Evolutionary conservation across 1,140 invertebrate species (phyloP).

Genomic region (Drosophila erecta): DNA sequence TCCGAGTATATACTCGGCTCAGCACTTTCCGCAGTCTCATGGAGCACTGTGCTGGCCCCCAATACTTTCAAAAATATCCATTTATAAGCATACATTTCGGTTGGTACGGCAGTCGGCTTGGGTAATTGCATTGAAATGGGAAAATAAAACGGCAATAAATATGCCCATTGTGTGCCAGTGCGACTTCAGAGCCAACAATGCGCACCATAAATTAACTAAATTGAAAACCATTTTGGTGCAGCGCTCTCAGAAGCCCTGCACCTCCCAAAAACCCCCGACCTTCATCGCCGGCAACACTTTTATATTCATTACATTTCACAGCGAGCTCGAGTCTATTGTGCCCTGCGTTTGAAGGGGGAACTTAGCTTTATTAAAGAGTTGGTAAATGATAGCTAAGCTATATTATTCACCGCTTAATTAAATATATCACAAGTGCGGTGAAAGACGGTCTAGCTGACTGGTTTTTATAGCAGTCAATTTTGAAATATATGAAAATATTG

Average conservation of each 20-base stretch:
- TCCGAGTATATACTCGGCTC: constrained; percentile 2
- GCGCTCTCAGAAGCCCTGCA: constrained; percentile 18
- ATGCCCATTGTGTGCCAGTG: constrained; percentile 63
- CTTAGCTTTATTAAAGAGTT: constrained; percentile 16
- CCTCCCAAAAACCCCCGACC: neutral
- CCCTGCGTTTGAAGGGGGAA: constrained; percentile 16
- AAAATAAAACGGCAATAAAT: constrained; percentile 78
- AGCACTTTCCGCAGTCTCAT: constrained; percentile 31
- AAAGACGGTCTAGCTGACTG: neutral
- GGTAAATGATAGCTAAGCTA: neutral
- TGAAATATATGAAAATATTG: too few relatives aligned
- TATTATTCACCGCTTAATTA: too few relatives aligned
- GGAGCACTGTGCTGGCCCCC: constrained; percentile 33
- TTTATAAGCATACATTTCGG: constrained; percentile 28
- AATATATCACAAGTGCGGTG: neutral
- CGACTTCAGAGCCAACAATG: constrained; percentile 58
- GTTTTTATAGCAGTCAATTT: too few relatives aligned
- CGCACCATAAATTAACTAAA: constrained; percentile 75
- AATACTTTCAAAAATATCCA: constrained; percentile 35
- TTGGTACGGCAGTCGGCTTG: constrained; percentile 17
- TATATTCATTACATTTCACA: constrained; percentile 70
- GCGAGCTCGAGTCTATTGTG: constrained; percentile 31
- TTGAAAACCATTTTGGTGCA: constrained; percentile 68
- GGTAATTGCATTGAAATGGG: constrained; percentile 73
- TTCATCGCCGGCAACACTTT: constrained; percentile 53